Evolutionary conservation across 2,797 vertebrate species (phyloP).

Genomic region (Perodicticus potto): DNA sequence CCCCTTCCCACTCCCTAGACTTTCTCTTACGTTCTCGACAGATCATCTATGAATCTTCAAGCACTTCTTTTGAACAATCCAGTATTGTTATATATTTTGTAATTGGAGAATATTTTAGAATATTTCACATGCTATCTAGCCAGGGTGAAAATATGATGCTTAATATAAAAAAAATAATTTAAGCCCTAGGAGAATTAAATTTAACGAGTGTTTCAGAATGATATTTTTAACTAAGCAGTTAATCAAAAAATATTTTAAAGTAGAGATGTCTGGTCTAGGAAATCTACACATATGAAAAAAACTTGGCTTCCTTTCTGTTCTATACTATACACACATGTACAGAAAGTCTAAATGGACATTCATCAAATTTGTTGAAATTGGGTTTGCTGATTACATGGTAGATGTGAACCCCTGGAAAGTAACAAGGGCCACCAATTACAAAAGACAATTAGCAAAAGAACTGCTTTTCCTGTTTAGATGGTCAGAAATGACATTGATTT

Average conservation of each 20-base stretch:
- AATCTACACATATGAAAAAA: neutral
- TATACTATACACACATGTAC: neutral
- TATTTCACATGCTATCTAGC: neutral
- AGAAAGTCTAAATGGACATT: neutral
- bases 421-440: neutral
- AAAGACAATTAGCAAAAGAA: neutral
- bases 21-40: neutral
- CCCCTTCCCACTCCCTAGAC: neutral
- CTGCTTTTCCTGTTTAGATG: neutral
- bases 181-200: constrained; percentile 39
- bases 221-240: neutral
- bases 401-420: neutral
- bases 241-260: neutral
- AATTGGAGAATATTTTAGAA: neutral
- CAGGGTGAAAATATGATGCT: constrained; percentile 3
- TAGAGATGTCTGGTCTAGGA: neutral
- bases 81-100: neutral
- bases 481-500: neutral
- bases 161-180: constrained; percentile 29
- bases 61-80: neutral
- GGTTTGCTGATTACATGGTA: neutral
- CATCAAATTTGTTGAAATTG: neutral
- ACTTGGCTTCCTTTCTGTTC: neutral
- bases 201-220: neutral
- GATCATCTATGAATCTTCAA: neutral